Conservation (phyloP, 2,888 invertebrate genomes). For the Bembecia ichneumoniformis region DNA sequence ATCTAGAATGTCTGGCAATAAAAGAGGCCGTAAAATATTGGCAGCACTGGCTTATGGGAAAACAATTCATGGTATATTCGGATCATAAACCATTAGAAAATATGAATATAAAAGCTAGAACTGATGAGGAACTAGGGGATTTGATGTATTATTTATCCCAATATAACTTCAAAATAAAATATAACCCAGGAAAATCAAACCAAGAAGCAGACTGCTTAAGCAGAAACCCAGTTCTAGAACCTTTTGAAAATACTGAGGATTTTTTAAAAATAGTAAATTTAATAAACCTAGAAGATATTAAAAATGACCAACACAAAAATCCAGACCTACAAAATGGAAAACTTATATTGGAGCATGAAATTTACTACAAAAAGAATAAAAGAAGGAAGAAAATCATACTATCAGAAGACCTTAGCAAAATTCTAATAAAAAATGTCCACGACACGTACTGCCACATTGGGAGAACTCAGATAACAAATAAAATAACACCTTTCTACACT, state of each 20-base stretch:
- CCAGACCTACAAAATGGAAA: constrained; percentile 1
- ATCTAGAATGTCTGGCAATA: no score
- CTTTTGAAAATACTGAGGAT: not conserved
- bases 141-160: constrained; percentile 13
- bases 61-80: constrained; percentile 9
- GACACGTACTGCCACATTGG: no score
- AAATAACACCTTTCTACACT: no score
- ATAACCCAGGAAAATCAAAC: constrained; percentile 13
- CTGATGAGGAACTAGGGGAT: no score
- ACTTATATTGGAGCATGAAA: not conserved
- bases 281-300: constrained; percentile 5
- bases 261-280: constrained; percentile 2
- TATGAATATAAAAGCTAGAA: no score
- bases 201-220: constrained; percentile 15
- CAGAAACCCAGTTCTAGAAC: constrained; percentile 6
- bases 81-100: constrained; percentile 13
- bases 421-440: no score
- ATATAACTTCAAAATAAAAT: constrained; percentile 14
- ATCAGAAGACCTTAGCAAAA: no score
- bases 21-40: constrained; percentile 14
- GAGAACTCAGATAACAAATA: no score
- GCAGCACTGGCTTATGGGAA: constrained; percentile 14
- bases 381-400: not conserved
- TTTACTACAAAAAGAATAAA: not conserved
- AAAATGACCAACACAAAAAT: constrained; percentile 1